A percentile compares a stretch with the other conserved stretches of the same genome.
Conservation (phyloP, 2,888 invertebrate species). For the Hypselothyrea guttata region DNA sequence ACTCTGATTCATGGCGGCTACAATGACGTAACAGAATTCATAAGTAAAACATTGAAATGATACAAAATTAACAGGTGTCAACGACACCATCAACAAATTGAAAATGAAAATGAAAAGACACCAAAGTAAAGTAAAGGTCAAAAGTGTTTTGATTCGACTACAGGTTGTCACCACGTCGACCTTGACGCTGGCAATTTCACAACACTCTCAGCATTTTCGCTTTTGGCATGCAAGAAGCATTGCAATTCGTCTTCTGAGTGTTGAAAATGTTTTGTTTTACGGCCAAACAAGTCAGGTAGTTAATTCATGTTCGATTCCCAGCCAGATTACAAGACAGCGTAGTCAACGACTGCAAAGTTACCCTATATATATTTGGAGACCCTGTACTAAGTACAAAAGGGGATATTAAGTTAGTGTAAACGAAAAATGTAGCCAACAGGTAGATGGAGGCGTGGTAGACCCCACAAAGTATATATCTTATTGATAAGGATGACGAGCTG, state of each 20-base stretch:
- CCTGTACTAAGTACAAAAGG: no score
- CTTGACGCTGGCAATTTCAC: slow-evolving; percentile 66
- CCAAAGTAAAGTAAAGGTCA: slow-evolving; percentile 58
- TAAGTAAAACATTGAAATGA: slow-evolving; percentile 37
- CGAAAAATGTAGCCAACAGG: no score
- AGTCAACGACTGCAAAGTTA: slow-evolving; percentile 6
- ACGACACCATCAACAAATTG: slow-evolving; percentile 52
- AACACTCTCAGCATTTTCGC: slow-evolving; percentile 54
- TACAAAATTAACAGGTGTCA: slow-evolving; percentile 50
- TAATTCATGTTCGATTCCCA: slow-evolving; percentile 38
- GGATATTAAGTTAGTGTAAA: no score
- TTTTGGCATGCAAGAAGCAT: slow-evolving; percentile 65
- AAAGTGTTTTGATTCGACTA: slow-evolving; percentile 19
- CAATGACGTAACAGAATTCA: slow-evolving; percentile 60
- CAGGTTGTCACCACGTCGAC: slow-evolving; percentile 50
- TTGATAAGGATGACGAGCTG: no score
- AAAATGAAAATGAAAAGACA: slow-evolving; percentile 1
- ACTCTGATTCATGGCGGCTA: slow-evolving; percentile 56
- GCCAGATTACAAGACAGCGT: slow-evolving; percentile 25
- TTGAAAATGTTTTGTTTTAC: slow-evolving; percentile 28
- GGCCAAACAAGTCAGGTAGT: slow-evolving; percentile 32
- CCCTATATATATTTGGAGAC: slow-evolving; percentile 7
- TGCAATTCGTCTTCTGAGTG: slow-evolving; percentile 45
- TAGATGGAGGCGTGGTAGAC: no score
- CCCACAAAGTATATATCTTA: no score